Base-by-base conservation (phyloP, 2,797 vertebrate species). In the Leptoclinus maculatus region DNA sequence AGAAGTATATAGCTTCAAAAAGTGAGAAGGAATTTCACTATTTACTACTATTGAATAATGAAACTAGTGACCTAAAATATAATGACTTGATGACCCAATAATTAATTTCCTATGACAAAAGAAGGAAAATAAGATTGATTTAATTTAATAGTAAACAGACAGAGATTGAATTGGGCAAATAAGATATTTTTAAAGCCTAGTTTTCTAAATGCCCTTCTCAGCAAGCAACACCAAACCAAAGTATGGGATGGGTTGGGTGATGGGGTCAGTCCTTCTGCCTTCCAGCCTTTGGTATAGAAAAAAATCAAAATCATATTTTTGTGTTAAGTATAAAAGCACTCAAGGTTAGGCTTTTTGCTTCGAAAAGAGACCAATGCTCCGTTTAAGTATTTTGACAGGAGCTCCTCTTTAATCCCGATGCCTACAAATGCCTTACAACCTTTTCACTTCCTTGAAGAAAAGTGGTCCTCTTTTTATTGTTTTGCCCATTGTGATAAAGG, bases 401-500 rank as follows among this genome's bases (percentile, higher is more conserved):
- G 51, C 75, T 79, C 45, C 68, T 62, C 63, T 82, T 77, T 38
- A 84, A 85, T 83, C 53, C 71, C 10, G 54, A 80, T 69, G 69
- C 41, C 77, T 83, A 78, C 49, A 62, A 80, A 87, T 59, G 80
- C 62, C 82, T 88, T 80, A 67, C 76, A 89, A 86, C 67, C 80
- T 87, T 89, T 91, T 85, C 62, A 83, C 78, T 85, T 80, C 53
- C 62, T 83, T 87, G 51, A 70, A 82, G 67, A 81, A 66, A 81
- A 66, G 70, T 78, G 69, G 77, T 76, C 76, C 54, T 72, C 60
- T 76, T 89, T 69, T 82, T 89, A 85, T 86, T 88, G 86, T 89
- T 89, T 82, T 83, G 78, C 65, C 89, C 82, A 79, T 81, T 85
- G 80, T 89, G 88, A 90, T 90, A 82, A 92, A 93, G 86, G 81